Evolutionary conservation across 1,140 invertebrate species (phyloP), one percentile per base, ranked within the genome.

Genomic region (Diorhabda elongata): DNA sequence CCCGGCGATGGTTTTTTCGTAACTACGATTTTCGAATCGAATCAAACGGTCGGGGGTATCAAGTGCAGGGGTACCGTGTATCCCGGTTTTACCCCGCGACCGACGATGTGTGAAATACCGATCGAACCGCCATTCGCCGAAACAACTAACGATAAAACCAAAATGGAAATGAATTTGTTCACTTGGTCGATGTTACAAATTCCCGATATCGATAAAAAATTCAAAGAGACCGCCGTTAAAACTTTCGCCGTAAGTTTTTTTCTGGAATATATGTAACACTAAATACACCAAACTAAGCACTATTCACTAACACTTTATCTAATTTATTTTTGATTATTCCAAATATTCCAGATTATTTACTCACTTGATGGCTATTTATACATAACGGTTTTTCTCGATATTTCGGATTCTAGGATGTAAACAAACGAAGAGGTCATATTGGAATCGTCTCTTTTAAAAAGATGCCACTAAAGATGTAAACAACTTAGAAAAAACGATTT

Each of bases 1-100:
- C 88, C 89, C 80, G 89, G 87, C 71, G 95, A 96, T 84, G 85
- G 92, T 80, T 91, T 90, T 77, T 96, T 95, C 80, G 82, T 96
- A 47, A 87, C 94, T 57, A 87, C 91, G 2, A 78, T 95, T 0
- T 89, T 86, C 68, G 95, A 98, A 82, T 84, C 83, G 4, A 86
- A 88, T 58, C 89, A 93, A 79, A 90, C 87, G 63, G 84, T 95
- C 3, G 86, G 91, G 26, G 93, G 90, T 52, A 90, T 98, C 60
- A 83, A 93, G 6, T 98, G 96, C 75, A 94, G 95, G 81, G 96
- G 95, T 26, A 86, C 89, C 41, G 86, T 88, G 47, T 98, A 94
- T 83, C 97, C 97, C 4, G 85, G 88, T 7, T 94, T 94, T 0
- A 87, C 90, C 60, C 96, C 96, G 2, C 86, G 90, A 66, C 96